Conservation (phyloP, 2,888 invertebrate genomes). For the Lithodes maja region DNA sequence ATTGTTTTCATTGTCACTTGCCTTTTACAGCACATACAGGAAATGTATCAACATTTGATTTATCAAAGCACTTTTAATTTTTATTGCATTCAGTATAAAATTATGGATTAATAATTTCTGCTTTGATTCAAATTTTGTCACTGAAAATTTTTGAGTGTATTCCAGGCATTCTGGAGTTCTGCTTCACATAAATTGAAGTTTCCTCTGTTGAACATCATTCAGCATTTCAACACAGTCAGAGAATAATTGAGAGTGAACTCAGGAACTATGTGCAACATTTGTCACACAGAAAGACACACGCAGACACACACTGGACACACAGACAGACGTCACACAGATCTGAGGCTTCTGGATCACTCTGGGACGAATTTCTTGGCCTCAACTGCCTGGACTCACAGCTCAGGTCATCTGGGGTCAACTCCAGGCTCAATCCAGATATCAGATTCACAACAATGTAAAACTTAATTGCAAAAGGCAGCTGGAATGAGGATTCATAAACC, state of each 20-base stretch:
- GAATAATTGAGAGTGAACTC: neutral
- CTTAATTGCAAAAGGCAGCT: neutral
- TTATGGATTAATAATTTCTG: neutral
- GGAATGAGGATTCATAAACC: neutral
- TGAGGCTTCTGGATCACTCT: neutral
- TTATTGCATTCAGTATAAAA: neutral
- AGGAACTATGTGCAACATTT: neutral
- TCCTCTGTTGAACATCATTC: neutral
- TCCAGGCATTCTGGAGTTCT: neutral
- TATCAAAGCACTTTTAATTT: conserved; percentile 30
- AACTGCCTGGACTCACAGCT: conserved; percentile 4
- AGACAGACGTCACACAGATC: neutral
- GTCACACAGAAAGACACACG: neutral
- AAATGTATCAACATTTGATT: too few relatives aligned
- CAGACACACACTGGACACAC: conserved; percentile 2
- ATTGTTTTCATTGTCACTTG: too few relatives aligned
- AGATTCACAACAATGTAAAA: neutral
- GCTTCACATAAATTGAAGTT: neutral
- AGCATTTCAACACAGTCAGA: neutral
- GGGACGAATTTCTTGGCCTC: neutral
- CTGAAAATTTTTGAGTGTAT: neutral
- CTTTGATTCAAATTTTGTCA: neutral
- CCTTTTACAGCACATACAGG: too few relatives aligned
- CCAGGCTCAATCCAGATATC: neutral
- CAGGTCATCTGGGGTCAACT: neutral